These are phyloP conservation scores for Anorthoa munda DNA, from an alignment of 2,888 invertebrate genomes.

Conservation along the genomic window DNA sequence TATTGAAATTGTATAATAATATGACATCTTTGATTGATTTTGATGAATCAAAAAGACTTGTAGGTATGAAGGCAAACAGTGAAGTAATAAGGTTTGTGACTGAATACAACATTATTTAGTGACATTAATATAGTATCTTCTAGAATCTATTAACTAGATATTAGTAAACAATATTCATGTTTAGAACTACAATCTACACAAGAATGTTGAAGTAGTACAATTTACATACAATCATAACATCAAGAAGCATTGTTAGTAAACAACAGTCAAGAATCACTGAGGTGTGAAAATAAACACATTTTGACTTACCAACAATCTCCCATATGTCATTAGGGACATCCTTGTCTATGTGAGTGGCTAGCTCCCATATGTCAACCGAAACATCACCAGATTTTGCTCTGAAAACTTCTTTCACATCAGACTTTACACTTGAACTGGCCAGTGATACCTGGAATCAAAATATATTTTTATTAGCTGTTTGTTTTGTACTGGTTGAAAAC, in stretches of 20 bases:
- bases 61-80: background rate
- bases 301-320: conserved; percentile 83
- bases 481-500: background rate
- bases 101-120: background rate
- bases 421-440: conserved; percentile 69
- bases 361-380: conserved; percentile 84
- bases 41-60: background rate
- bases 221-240: conserved; percentile 12
- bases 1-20: background rate
- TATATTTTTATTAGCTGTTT: background rate
- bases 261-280: background rate
- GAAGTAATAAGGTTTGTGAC: background rate
- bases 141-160: background rate
- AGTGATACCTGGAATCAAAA: conserved; percentile 77
- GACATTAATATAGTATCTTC: background rate
- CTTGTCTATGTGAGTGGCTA: conserved; percentile 84
- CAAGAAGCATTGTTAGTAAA: background rate
- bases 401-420: conserved; percentile 76
- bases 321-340: conserved; percentile 86
- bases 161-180: background rate
- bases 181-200: background rate
- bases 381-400: conserved; percentile 67
- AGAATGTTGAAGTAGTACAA: background rate
- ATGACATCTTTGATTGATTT: background rate
- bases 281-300: conserved; percentile 1